Evolutionary conservation across 2,888 invertebrate species (phyloP), one percentile per base, ranked within the genome.

Genomic region (Tetrapedia diversipes): DNA sequence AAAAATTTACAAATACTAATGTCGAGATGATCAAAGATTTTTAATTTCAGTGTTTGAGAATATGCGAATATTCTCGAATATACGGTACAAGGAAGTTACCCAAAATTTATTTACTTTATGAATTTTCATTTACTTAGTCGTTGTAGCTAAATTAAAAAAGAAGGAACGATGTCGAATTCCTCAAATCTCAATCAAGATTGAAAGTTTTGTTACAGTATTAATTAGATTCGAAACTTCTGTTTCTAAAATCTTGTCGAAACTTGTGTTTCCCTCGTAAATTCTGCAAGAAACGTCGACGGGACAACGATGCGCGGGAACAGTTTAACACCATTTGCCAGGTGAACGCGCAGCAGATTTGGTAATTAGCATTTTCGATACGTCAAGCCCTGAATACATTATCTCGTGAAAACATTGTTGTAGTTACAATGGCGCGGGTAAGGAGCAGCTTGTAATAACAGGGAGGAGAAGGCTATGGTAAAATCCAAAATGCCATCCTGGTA

Each of bases 401-500:
- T 41, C 39, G 37, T 56, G 70, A 79, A 73, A 79, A 79, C 79
- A 68, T 70, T 51, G 61, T 47, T 67, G 72, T 79, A 79, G 69
- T 82, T 79, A 84, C 68, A 70, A 78, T 43, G 76, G 72, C 76
- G 53, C 22, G 19, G 43, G 59, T 51, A 64, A 49, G 43, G 63
- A 67, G 65, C 37, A 53, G 68, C 61, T 51, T 49, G 54, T 72
- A 43, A 64, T 74, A 78, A 70, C 73, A 68, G 51, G 73, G 79
- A 60, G 56, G 59, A 61, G 76, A 73, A 80, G 73, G 72, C 53
- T 78, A 69, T 67, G 72, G 79, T 84, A 86, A 87, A 87, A 88
- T 86, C 83, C 85, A 80, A 82, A 89, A 88, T 89, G 88, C 89
- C 90, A 89, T 88, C 87, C 83, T 65, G 71, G 82, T 86, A 87